Evolutionary conservation across 2,888 invertebrate genomes (phyloP).

Genomic region (Troilus luridus): DNA sequence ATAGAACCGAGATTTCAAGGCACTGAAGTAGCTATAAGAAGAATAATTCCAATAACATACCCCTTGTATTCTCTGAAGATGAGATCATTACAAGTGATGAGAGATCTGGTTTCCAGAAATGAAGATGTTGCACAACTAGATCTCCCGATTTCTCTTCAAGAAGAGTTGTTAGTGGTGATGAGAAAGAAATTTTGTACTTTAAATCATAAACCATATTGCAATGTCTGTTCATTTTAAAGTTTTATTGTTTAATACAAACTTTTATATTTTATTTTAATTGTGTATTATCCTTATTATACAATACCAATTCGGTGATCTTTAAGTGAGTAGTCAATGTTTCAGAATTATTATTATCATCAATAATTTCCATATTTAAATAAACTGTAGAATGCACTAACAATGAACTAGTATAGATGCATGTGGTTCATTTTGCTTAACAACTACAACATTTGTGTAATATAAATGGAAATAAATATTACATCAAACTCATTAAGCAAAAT

Average conservation of each 20-base stretch:
- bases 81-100: conserved; percentile 60
- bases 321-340: too few species aligned
- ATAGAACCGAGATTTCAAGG: conserved; percentile 10
- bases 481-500: not conserved
- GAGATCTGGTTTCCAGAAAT: conserved; percentile 55
- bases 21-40: conserved; percentile 43
- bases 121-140: conserved; percentile 56
- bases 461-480: too few species aligned
- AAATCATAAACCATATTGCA: conserved; percentile 22
- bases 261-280: not conserved
- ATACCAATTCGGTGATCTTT: too few species aligned
- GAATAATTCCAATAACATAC: conserved; percentile 58
- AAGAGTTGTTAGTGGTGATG: conserved; percentile 54
- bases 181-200: conserved; percentile 42
- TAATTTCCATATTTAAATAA: not conserved
- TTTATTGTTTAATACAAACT: not conserved
- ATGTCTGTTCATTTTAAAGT: not conserved
- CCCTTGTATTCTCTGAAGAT: conserved; percentile 59
- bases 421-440: not conserved
- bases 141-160: conserved; percentile 57
- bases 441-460: not conserved
- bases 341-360: not conserved
- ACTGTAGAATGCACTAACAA: not conserved
- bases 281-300: not conserved
- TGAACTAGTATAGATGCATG: not conserved